Evolutionary conservation across 2,888 invertebrate genomes (phyloP).

Genomic region (Tachina lurida): DNA sequence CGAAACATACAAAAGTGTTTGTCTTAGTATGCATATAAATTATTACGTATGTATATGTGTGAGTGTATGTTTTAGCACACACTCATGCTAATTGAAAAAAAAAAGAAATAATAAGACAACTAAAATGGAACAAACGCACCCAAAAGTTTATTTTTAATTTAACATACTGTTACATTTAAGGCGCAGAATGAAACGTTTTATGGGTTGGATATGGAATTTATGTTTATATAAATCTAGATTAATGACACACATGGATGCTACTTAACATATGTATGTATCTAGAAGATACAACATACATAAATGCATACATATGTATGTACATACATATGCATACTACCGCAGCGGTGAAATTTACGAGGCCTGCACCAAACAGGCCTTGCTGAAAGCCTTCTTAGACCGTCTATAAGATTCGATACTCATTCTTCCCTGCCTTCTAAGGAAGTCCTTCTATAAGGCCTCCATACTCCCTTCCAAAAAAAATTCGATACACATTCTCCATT

Average conservation of each 20-base stretch:
- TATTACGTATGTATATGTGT: not conserved
- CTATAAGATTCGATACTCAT: too few species aligned
- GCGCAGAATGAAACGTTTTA: constrained; percentile 54
- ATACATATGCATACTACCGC: too few species aligned
- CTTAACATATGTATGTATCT: not conserved
- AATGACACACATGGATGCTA: too few species aligned
- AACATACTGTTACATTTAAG: constrained; percentile 25
- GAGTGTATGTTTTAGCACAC: not conserved
- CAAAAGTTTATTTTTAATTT: constrained; percentile 54
- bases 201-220: constrained; percentile 17
- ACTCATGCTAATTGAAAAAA: constrained; percentile 26
- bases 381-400: too few species aligned
- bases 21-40: not conserved
- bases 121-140: constrained; percentile 52
- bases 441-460: too few species aligned
- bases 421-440: too few species aligned
- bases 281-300: not conserved
- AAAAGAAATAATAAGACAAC: not conserved
- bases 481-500: too few species aligned
- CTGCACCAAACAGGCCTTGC: too few species aligned
- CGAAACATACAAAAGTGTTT: constrained; percentile 1
- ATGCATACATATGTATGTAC: too few species aligned
- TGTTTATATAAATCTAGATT: not conserved
- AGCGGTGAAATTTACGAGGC: too few species aligned
- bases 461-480: too few species aligned